phyloP scores from a whole-genome alignment of 2,113 vertebrate species.

The Thinocorus orbignyianus region DNA sequence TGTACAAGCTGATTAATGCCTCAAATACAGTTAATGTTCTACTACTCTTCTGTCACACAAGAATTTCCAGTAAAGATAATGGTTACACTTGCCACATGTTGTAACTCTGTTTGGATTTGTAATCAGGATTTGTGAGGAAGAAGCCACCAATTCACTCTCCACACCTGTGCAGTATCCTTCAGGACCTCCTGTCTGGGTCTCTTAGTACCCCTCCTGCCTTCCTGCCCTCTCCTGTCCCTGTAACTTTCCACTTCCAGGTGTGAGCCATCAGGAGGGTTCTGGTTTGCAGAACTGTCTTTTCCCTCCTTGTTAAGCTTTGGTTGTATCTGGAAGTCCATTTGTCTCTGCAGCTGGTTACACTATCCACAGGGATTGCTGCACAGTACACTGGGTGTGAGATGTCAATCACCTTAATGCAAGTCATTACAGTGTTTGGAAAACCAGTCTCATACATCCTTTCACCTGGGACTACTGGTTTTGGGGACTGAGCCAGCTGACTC shows the following conservation, averaged over 20 bases:
- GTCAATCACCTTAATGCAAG: background rate
- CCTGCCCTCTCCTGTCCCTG: background rate
- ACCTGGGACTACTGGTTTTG: background rate
- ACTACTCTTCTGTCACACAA: background rate
- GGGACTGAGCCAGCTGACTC: background rate
- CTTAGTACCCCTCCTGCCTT: background rate
- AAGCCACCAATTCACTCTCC: fast-evolving
- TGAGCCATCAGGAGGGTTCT: background rate
- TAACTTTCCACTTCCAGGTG: background rate
- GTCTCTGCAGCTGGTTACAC: background rate
- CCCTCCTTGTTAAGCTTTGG: background rate
- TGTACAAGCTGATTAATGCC: background rate
- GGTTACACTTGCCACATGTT: background rate
- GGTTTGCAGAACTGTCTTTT: background rate
- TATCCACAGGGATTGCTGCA: background rate
- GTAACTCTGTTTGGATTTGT: background rate
- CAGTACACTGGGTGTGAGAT: background rate
- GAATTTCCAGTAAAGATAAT: background rate
- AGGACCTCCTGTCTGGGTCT: background rate
- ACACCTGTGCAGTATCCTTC: background rate
- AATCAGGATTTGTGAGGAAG: background rate
- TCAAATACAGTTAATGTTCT: background rate
- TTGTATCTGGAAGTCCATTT: background rate
- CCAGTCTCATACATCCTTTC: background rate
- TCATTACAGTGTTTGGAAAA: background rate